These are phyloP conservation scores for Epinephelus lanceolatus DNA, from an alignment of 2,113 vertebrate genomes.

Conservation along the genomic window DNA sequence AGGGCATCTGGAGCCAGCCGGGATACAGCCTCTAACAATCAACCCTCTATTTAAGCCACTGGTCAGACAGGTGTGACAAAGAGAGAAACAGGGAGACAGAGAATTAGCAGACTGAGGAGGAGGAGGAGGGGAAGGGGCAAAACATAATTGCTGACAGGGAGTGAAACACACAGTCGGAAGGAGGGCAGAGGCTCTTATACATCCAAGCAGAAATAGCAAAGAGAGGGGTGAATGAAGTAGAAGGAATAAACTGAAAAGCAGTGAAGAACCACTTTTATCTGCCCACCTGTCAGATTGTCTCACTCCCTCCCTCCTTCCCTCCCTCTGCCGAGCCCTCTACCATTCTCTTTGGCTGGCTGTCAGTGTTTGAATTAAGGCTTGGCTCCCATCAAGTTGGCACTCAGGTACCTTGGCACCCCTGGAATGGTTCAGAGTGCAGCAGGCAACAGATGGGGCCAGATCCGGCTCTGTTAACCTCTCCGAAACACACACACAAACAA, in stretches of 20 bases:
- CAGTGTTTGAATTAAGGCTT: constrained; percentile 50
- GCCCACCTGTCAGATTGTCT: constrained; percentile 23
- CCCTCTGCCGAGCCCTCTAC: background rate
- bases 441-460: constrained; percentile 61
- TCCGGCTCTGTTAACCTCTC: constrained; percentile 49
- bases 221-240: background rate
- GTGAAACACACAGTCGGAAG: constrained; percentile 9
- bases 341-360: constrained; percentile 10
- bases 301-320: background rate
- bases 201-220: background rate
- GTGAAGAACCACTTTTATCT: background rate
- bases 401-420: constrained; percentile 36
- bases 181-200: background rate
- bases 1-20: constrained; percentile 47
- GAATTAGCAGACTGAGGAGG: constrained; percentile 33
- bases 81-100: constrained; percentile 12
- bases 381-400: constrained; percentile 49
- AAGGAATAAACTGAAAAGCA: background rate
- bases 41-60: constrained; percentile 48
- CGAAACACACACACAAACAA: background rate
- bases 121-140: background rate
- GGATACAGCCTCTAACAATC: constrained; percentile 55
- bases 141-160: background rate
- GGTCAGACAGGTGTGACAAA: constrained; percentile 32
- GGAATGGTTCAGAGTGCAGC: constrained; percentile 38